These are phyloP conservation scores for Matsumyia berberina DNA, from an alignment of 2,888 invertebrate genomes.

Conservation along the genomic window DNA sequence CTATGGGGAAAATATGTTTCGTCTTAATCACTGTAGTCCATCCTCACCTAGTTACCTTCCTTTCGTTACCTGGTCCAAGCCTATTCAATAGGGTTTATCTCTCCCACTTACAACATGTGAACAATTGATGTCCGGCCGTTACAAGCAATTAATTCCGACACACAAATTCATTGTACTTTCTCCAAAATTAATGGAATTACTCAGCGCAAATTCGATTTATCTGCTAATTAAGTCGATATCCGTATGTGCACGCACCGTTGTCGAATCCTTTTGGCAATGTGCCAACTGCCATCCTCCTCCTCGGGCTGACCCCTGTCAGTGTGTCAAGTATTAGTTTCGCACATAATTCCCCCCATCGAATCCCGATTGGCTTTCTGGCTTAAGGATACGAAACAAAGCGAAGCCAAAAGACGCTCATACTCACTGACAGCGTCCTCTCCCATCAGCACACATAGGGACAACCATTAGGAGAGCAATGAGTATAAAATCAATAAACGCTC, in stretches of 20 bases:
- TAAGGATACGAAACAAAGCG: conserved; percentile 9
- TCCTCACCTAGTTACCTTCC: neutral
- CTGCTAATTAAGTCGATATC: conserved; percentile 38
- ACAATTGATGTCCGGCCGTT: conserved; percentile 26
- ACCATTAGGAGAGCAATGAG: conserved; percentile 43
- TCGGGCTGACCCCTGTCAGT: neutral
- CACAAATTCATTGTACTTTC: conserved; percentile 36
- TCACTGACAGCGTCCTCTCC: neutral
- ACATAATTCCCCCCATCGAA: conserved; percentile 12
- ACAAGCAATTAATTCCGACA: conserved; percentile 35
- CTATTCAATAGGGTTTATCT: conserved; percentile 21
- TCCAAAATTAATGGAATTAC: conserved; percentile 35
- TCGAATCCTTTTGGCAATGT: neutral
- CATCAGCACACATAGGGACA: neutral
- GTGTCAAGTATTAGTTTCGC: conserved; percentile 5
- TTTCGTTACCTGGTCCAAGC: neutral
- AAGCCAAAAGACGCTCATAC: conserved; percentile 5
- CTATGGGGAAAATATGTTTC: neutral
- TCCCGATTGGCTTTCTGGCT: conserved; percentile 8
- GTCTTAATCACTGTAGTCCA: neutral
- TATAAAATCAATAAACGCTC: conserved; percentile 49
- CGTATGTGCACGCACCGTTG: neutral
- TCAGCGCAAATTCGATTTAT: conserved; percentile 38
- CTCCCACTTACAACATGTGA: conserved; percentile 1
- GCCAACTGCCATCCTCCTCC: neutral